Evolutionary conservation across 1,140 invertebrate genomes (phyloP).

Genomic region (Charaxes varanes): DNA sequence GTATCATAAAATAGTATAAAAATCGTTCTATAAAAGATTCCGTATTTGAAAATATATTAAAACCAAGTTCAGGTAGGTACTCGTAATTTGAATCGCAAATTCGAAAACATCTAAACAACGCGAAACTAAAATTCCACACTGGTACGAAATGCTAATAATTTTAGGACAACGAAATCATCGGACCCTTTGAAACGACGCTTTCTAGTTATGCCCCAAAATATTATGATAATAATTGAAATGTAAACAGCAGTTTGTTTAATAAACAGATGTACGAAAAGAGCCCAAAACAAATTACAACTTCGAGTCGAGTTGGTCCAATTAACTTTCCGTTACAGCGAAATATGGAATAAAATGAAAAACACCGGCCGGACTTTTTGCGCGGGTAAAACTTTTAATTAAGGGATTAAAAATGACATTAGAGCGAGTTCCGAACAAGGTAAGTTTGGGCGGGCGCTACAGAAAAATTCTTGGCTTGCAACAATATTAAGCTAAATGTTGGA

Average conservation of each 20-base stretch:
- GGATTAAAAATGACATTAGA: constrained; percentile 72
- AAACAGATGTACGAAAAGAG: constrained; percentile 55
- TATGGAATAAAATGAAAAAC: constrained; percentile 71
- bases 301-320: constrained; percentile 65
- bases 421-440: constrained; percentile 59
- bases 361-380: constrained; percentile 53
- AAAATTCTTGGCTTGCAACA: constrained; percentile 28
- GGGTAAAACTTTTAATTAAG: constrained; percentile 70
- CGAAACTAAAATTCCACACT: too few species aligned
- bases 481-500: constrained; percentile 26
- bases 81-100: constrained; percentile 1
- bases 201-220: too few species aligned
- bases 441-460: constrained; percentile 37
- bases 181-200: too few species aligned
- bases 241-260: constrained; percentile 49
- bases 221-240: constrained; percentile 39
- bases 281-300: constrained; percentile 68
- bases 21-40: too few species aligned
- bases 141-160: too few species aligned
- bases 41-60: too few species aligned
- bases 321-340: constrained; percentile 67
- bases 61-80: too few species aligned
- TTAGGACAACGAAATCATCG: too few species aligned
- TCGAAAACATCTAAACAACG: too few species aligned
- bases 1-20: too few species aligned